Percentiles rank a stretch among this genome's conserved stretches.
phyloP scores from a whole-genome alignment of 2,888 invertebrate genomes.

The Eristalis intricaria region DNA sequence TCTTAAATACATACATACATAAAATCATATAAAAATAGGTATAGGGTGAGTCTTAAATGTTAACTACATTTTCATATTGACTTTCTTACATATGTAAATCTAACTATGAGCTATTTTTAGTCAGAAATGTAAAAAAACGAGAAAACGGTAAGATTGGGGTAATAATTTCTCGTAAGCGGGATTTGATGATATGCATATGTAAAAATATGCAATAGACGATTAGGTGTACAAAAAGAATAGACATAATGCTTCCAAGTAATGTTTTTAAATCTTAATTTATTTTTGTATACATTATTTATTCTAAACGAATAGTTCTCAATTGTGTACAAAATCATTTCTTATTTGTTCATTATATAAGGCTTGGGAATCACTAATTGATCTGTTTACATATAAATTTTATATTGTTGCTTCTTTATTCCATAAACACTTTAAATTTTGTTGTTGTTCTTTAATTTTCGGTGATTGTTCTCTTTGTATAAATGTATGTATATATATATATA shows the following conservation, averaged over 20 bases:
- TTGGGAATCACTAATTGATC: conserved; percentile 66
- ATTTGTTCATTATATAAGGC: conserved; percentile 56
- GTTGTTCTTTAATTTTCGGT: conserved; percentile 30
- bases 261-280: neutral
- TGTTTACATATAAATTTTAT: conserved; percentile 18
- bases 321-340: conserved; percentile 59
- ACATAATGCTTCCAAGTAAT: neutral
- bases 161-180: neutral
- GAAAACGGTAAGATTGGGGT: neutral
- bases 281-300: conserved; percentile 26
- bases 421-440: conserved; percentile 24
- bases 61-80: conserved; percentile 24
- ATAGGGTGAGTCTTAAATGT: conserved; percentile 45
- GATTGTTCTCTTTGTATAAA: conserved; percentile 48
- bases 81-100: neutral
- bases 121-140: neutral
- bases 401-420: conserved; percentile 23
- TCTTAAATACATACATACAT: conserved; percentile 25
- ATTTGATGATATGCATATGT: neutral
- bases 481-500: conserved; percentile 28
- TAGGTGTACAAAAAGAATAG: neutral
- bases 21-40: conserved; percentile 29
- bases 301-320: conserved; percentile 36
- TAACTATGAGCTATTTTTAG: neutral
- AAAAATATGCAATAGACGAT: neutral